A percentile compares a stretch with the other conserved stretches of the same genome.
Evolutionary conservation across 1,140 invertebrate genomes (phyloP).

Genomic region (Drosophila bifasciata): DNA sequence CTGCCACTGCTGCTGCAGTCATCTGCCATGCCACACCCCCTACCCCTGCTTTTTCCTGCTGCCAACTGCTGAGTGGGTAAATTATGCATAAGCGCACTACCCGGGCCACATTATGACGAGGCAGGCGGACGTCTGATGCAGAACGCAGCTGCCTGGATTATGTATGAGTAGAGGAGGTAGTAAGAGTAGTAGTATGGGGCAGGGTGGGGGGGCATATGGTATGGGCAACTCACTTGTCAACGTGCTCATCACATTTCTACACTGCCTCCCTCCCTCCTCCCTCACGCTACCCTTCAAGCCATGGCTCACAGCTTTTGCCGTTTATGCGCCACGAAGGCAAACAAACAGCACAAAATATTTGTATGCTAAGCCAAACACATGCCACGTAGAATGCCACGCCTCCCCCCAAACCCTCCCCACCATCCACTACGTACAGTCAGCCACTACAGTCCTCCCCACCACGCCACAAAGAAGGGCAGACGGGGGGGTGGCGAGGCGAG

Average conservation of each 20-base stretch:
- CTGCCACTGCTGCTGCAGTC: slow-evolving; percentile 16
- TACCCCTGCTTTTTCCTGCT: slow-evolving; percentile 30
- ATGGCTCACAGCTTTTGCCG: slow-evolving; percentile 27
- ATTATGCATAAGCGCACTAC: slow-evolving; percentile 81
- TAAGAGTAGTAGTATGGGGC: slow-evolving; percentile 2
- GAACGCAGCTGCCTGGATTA: slow-evolving; percentile 69
- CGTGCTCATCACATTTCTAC: slow-evolving; percentile 74
- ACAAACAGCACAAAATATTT: slow-evolving; percentile 80
- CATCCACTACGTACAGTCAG: not conserved
- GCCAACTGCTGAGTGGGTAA: slow-evolving; percentile 72
- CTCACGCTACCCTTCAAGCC: slow-evolving; percentile 1
- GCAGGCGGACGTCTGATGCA: slow-evolving; percentile 71
- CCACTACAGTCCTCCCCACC: slow-evolving; percentile 6
- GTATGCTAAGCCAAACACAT: slow-evolving; percentile 82
- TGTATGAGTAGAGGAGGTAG: slow-evolving; percentile 48
- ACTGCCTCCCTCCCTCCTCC: no score
- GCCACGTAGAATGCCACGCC: slow-evolving; percentile 67
- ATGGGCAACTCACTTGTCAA: slow-evolving; percentile 68
- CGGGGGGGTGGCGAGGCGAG: slow-evolving; percentile 48
- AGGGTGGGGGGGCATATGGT: not conserved
- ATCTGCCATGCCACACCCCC: slow-evolving; percentile 9
- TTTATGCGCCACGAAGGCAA: slow-evolving; percentile 78
- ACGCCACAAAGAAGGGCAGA: not conserved
- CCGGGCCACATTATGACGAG: slow-evolving; percentile 74
- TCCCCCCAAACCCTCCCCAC: not conserved